phyloP scores from a whole-genome alignment of 1,140 invertebrate species.

The Drosophila nannoptera region DNA sequence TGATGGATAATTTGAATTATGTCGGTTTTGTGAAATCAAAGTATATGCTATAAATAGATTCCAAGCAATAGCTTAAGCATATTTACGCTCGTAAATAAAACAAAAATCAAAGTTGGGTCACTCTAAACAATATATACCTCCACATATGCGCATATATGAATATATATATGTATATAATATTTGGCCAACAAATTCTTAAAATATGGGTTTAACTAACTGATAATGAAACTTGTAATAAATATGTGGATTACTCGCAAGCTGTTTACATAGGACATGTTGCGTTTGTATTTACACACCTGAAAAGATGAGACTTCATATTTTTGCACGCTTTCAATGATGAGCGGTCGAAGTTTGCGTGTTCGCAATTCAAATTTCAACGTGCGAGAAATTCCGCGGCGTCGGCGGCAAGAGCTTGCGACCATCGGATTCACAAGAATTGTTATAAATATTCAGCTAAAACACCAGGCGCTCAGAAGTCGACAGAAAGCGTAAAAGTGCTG shows the following conservation, averaged over 20 bases:
- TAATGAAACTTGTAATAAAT: constrained; percentile 7
- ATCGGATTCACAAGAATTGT: not conserved
- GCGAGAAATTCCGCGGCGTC: not conserved
- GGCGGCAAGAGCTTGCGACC: not conserved
- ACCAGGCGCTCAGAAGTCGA: not conserved
- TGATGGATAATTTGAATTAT: constrained; percentile 38
- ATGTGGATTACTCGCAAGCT: not conserved
- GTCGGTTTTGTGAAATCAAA: constrained; percentile 32
- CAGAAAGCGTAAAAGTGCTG: not conserved
- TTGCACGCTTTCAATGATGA: not conserved
- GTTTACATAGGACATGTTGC: not conserved
- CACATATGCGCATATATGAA: not conserved
- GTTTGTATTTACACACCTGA: not conserved
- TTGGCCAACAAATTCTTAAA: not conserved
- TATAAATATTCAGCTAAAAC: not conserved
- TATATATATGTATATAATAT: too few species aligned
- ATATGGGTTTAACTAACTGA: not conserved
- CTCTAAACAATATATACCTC: not conserved
- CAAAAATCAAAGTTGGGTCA: constrained; percentile 5
- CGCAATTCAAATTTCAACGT: not conserved
- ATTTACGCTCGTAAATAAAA: constrained; percentile 33
- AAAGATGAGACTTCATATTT: not conserved
- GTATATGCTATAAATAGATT: constrained; percentile 55
- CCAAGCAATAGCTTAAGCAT: constrained; percentile 51
- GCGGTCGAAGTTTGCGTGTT: not conserved